A percentile compares a stretch with the other conserved stretches of the same genome.
Evolutionary conservation across 2,888 invertebrate species (phyloP).

Genomic region (Sussaba pulchella): DNA sequence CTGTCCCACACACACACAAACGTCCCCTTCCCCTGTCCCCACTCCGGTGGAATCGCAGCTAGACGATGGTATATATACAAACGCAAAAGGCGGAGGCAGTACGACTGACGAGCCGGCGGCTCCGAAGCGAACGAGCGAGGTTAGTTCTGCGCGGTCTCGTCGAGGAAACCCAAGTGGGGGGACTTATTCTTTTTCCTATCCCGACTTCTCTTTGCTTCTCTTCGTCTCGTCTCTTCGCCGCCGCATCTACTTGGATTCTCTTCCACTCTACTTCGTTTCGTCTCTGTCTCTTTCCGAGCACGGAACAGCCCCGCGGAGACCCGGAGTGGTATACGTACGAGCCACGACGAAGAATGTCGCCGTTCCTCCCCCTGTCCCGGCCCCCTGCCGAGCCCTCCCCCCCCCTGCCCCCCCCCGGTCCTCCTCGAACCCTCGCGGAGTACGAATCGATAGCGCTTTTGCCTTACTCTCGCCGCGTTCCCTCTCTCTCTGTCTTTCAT

Average conservation of each 20-base stretch:
- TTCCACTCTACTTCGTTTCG: conserved; percentile 44
- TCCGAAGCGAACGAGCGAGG: conserved; percentile 84
- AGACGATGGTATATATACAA: conserved; percentile 57
- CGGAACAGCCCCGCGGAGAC: conserved; percentile 55
- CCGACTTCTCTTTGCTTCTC: conserved; percentile 72
- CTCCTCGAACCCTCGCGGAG: conserved; percentile 58
- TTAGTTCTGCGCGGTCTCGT: conserved; percentile 70
- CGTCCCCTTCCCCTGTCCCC: conserved; percentile 26
- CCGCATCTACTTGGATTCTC: conserved; percentile 47
- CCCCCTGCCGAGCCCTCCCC: conserved; percentile 23
- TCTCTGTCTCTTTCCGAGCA: conserved; percentile 73
- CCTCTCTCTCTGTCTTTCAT: conserved; percentile 57
- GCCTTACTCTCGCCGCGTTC: too few species aligned
- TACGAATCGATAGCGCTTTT: conserved; percentile 64
- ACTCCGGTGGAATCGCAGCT: conserved; percentile 19
- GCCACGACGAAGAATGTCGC: conserved; percentile 80
- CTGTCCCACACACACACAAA: conserved; percentile 68
- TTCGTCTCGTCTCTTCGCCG: conserved; percentile 74
- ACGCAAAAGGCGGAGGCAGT: conserved; percentile 67
- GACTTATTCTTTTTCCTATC: conserved; percentile 80
- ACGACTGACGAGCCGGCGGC: conserved; percentile 65
- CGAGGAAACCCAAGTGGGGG: conserved; percentile 75
- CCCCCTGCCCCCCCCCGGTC: conserved; percentile 17
- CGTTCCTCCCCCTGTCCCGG: conserved; percentile 72
- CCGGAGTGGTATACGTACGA: conserved; percentile 70